Evolutionary conservation across 1,140 invertebrate genomes (phyloP).

Genomic region (Achatina immaculata): DNA sequence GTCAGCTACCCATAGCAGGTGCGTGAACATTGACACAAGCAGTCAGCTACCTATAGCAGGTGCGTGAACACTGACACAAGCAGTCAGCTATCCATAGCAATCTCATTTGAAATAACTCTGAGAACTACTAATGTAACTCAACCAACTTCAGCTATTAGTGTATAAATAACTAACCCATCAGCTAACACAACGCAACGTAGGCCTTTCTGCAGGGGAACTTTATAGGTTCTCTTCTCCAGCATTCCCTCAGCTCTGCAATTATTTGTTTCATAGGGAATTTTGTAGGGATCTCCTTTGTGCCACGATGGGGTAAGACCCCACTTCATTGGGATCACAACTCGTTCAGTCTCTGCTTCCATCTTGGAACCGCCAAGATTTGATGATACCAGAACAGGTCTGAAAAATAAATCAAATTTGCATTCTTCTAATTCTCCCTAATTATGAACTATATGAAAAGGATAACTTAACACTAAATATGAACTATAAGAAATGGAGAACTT

Average conservation of each 20-base stretch:
- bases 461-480: neutral
- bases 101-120: no score
- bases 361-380: slow-evolving; percentile 73
- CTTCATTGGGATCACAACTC: slow-evolving; percentile 68
- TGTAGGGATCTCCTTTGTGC: slow-evolving; percentile 81
- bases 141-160: neutral
- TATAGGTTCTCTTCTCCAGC: slow-evolving; percentile 79
- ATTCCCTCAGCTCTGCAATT: slow-evolving; percentile 84
- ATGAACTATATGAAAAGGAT: neutral
- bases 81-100: no score
- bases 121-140: no score
- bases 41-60: no score
- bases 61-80: no score
- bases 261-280: slow-evolving; percentile 82
- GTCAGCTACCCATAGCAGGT: no score
- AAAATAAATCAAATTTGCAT: slow-evolving; percentile 10
- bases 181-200: slow-evolving; percentile 83
- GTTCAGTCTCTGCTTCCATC: slow-evolving; percentile 42
- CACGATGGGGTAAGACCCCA: slow-evolving; percentile 89
- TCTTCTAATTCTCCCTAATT: neutral
- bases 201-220: slow-evolving; percentile 77
- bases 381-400: slow-evolving; percentile 78
- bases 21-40: no score
- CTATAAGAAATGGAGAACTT: neutral
- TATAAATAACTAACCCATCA: slow-evolving; percentile 76